Evolutionary conservation across 2,888 invertebrate genomes (phyloP).

Genomic region (Aphodius sticticus): DNA sequence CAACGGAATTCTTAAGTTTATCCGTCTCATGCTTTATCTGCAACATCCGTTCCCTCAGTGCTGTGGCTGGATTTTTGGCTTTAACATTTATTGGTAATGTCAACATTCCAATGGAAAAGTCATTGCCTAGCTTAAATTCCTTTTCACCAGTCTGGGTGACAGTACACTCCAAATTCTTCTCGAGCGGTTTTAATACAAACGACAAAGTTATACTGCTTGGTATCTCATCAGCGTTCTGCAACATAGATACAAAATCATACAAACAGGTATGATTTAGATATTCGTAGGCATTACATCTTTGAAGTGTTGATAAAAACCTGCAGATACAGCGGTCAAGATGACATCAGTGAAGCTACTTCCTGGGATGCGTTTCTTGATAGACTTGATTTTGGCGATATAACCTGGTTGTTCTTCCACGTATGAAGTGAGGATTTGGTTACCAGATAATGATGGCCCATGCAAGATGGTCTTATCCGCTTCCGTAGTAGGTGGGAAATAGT

Average conservation of each 20-base stretch:
- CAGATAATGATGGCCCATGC: slow-evolving; percentile 26
- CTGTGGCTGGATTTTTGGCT: neutral
- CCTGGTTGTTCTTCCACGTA: slow-evolving; percentile 26
- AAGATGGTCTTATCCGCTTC: slow-evolving; percentile 32
- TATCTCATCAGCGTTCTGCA: slow-evolving; percentile 25
- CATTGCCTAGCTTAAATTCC: slow-evolving; percentile 25
- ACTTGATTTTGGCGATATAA: slow-evolving; percentile 33
- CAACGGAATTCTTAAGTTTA: slow-evolving; percentile 26
- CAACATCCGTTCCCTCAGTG: slow-evolving; percentile 15
- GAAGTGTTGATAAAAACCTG: slow-evolving; percentile 33
- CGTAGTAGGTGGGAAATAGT: slow-evolving; percentile 21
- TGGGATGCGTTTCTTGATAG: slow-evolving; percentile 29
- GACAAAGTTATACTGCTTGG: slow-evolving; percentile 30
- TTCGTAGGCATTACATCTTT: slow-evolving; percentile 13
- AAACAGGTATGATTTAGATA: neutral
- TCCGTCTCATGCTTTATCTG: slow-evolving; percentile 25
- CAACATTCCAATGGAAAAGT: slow-evolving; percentile 29
- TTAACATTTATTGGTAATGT: slow-evolving; percentile 17
- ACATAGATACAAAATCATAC: slow-evolving; percentile 1
- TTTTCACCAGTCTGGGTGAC: slow-evolving; percentile 18
- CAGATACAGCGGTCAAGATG: slow-evolving; percentile 31
- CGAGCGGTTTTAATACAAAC: slow-evolving; percentile 22
- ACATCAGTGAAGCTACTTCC: slow-evolving; percentile 31
- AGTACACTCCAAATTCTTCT: slow-evolving; percentile 16
- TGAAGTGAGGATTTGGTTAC: slow-evolving; percentile 29